Evolutionary conservation across 2,888 invertebrate species (phyloP).

Genomic region (Ophion slaviceki): DNA sequence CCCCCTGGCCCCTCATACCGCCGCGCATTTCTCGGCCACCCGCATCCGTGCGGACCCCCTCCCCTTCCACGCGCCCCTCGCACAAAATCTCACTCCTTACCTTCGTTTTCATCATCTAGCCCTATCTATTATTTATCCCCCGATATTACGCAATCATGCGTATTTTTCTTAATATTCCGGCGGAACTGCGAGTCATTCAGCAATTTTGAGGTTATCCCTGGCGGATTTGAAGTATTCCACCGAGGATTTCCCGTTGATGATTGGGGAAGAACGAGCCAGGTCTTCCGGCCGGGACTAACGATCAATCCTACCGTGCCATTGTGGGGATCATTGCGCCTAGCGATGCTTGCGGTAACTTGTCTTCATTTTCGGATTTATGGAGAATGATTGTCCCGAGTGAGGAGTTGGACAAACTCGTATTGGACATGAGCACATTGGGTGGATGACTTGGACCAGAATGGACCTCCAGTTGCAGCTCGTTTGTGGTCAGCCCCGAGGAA

Average conservation of each 20-base stretch:
- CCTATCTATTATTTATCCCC: conserved; percentile 44
- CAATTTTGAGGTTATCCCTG: conserved; percentile 10
- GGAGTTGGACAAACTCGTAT: not conserved
- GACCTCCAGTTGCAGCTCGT: not conserved
- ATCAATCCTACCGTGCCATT: not conserved
- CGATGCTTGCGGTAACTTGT: not conserved
- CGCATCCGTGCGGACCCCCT: conserved; percentile 11
- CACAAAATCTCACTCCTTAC: conserved; percentile 24
- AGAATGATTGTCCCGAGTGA: not conserved
- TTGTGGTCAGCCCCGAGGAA: not conserved
- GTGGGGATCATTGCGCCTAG: not conserved
- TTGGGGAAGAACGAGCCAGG: conserved; percentile 31
- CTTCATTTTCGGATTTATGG: not conserved
- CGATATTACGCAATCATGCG: conserved; percentile 50
- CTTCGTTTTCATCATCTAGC: conserved; percentile 29
- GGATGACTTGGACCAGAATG: not conserved
- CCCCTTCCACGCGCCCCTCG: conserved; percentile 12
- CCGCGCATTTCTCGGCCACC: conserved; percentile 31
- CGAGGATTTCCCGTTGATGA: conserved; percentile 43
- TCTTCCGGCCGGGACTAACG: conserved; percentile 49
- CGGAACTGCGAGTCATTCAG: conserved; percentile 41
- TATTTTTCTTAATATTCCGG: conserved; percentile 62
- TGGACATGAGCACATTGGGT: not conserved
- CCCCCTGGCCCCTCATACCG: conserved; percentile 6
- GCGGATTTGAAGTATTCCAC: conserved; percentile 17